A percentile compares a stretch with the other conserved stretches of the same genome.
Evolutionary conservation across 2,113 vertebrate genomes (phyloP).

Genomic region (Ia io): DNA sequence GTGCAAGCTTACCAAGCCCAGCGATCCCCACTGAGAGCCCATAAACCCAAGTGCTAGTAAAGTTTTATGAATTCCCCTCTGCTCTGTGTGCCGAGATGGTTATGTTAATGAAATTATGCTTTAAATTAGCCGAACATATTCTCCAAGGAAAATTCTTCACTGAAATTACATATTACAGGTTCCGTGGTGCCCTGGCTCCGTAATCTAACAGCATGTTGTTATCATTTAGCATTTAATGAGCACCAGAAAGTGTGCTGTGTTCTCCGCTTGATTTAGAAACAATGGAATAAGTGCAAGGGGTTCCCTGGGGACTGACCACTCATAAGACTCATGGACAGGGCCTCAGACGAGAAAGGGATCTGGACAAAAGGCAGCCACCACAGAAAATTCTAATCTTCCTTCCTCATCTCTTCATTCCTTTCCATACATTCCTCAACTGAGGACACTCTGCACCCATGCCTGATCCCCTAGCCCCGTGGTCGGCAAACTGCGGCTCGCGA

Average conservation of each 20-base stretch:
- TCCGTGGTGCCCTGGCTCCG: constrained; percentile 56
- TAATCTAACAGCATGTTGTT: constrained; percentile 65
- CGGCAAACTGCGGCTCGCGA: no score
- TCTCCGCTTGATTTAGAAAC: constrained; percentile 40
- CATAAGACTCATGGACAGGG: background rate
- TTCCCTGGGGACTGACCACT: background rate
- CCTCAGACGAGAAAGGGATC: background rate
- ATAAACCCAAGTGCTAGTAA: constrained; percentile 27
- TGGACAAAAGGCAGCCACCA: background rate
- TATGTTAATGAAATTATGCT: constrained; percentile 75
- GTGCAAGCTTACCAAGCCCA: background rate
- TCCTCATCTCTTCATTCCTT: background rate
- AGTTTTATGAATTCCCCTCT: constrained; percentile 44
- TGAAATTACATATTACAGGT: constrained; percentile 71
- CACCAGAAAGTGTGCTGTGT: constrained; percentile 53
- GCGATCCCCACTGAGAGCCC: background rate
- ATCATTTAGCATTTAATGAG: constrained; percentile 74
- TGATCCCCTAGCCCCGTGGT: background rate
- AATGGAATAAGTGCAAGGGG: constrained; percentile 11
- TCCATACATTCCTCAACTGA: background rate
- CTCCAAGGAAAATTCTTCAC: constrained; percentile 70
- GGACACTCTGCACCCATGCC: background rate
- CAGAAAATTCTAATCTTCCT: background rate
- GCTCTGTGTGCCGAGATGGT: constrained; percentile 51
- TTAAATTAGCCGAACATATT: constrained; percentile 74